Base-by-base conservation (phyloP, 37 sponge, comb jelly and placozoan genomes). In the Cliona cf. orientalis region DNA sequence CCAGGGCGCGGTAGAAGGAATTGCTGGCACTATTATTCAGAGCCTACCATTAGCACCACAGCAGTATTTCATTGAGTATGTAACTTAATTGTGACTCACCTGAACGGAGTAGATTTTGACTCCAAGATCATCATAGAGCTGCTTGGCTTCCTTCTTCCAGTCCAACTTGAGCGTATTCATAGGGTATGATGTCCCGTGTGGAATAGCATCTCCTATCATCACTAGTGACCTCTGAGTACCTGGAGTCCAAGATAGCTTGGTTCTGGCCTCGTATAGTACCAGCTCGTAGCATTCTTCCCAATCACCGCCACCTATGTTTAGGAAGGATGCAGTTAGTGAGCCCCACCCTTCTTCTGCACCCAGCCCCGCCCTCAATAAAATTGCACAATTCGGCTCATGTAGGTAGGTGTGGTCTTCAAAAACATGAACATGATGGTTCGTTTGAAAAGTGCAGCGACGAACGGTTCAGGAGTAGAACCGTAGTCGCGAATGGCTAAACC, bases 151-250 rank as follows among this genome's bases (percentile, higher is more conserved):
- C 7, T 58, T 61, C 14, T 61, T 62, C 84, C 84, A 83, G 22
- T 60, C 63, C 25, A 75, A 34, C 28, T 75, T 75, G 29, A 74
- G 38, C 9, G 44, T 73, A 29, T 83, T 74, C 43, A 58, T 25
- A 25, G 66, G 37, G 75, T 74, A 83, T 1, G 75, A 58, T 11
- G 84, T 28, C n/a, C 53, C 63, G 38, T 83, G 84, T n/a, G 84
- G 84, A 19, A 69, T 72, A 37, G 84, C 84, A 63, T 83, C 84
- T 2, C 84, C 84, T 17, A 83, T 83, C 66, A 83, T 62, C 66
- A 83, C 84, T 37, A 83, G 75, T 21, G 84, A 74, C 9, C 61
- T 37, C 76, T 75, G 76, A 9, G 76, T 75, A 3, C 76, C 76
- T 2, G 76, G 42, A 40, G 76, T 75, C 76, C 76, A 75, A n/a